phyloP scores from a whole-genome alignment of 2,113 vertebrate species.

The Catharus fuscescens region DNA sequence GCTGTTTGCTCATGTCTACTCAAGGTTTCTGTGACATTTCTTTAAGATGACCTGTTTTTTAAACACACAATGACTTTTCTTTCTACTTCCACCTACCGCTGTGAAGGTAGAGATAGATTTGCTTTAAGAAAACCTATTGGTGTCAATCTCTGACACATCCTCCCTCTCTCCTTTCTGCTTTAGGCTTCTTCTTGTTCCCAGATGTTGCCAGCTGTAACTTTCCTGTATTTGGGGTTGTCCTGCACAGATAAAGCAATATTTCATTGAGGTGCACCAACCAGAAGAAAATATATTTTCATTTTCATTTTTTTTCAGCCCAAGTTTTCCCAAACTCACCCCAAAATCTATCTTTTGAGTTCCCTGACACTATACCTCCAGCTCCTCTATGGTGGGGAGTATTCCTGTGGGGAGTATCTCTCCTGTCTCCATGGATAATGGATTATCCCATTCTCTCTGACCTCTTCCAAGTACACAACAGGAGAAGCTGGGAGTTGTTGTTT shows the following conservation, averaged over 20 bases:
- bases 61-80: not conserved
- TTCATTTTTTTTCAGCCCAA: not conserved
- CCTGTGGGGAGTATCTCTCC: not conserved
- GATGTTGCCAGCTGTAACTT: not conserved
- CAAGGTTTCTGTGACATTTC: not conserved
- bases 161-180: not conserved
- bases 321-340: not conserved
- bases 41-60: conserved; percentile 43
- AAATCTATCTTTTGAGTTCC: not conserved
- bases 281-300: not conserved
- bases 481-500: not conserved
- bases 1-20: conserved; percentile 48
- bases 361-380: not conserved
- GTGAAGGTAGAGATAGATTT: not conserved
- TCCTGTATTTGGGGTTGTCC: not conserved
- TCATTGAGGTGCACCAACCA: not conserved
- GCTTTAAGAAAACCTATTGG: not conserved
- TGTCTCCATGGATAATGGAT: not conserved
- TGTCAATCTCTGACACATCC: not conserved
- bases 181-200: not conserved
- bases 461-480: accelerated
- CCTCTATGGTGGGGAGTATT: not conserved
- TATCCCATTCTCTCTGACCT: not conserved
- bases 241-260: not conserved
- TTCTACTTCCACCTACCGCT: not conserved